Conservation (phyloP, 2,113 vertebrate species). For the Haplotaxodon microlepis region DNA sequence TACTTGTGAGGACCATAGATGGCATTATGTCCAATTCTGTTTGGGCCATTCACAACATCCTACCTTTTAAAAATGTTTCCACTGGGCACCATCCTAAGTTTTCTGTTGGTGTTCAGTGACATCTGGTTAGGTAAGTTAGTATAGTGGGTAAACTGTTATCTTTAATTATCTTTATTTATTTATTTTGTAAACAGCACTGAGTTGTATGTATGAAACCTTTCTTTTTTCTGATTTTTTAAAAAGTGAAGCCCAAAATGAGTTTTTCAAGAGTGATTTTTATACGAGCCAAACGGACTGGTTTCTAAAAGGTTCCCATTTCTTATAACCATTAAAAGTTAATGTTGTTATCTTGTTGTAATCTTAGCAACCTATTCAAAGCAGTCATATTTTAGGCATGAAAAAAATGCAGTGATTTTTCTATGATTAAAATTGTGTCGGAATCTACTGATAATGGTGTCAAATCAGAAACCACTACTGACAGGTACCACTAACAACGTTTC, state of each 20-base stretch:
- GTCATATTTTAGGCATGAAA: background rate
- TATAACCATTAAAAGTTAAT: background rate
- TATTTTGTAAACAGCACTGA: background rate
- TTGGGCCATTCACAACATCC: background rate
- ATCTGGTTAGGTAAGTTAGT: background rate
- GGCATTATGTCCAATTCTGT: background rate
- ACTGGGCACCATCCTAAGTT: background rate
- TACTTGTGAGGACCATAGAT: background rate
- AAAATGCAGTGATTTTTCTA: background rate
- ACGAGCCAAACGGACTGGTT: background rate
- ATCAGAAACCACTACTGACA: background rate
- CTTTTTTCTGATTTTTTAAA: background rate
- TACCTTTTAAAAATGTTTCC: background rate
- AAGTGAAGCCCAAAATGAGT: background rate
- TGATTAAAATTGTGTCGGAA: background rate
- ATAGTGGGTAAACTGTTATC: background rate
- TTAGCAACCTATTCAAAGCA: background rate
- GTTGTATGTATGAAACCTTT: background rate
- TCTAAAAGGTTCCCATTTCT: background rate
- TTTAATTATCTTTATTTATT: background rate
- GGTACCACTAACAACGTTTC: background rate
- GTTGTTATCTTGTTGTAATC: background rate
- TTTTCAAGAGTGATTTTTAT: background rate
- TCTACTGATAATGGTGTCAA: background rate
- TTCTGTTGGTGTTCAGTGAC: background rate